A percentile compares a stretch with the other conserved stretches of the same genome.
Evolutionary conservation across 1,140 invertebrate genomes (phyloP).

Genomic region (Probaryconus sp.): DNA sequence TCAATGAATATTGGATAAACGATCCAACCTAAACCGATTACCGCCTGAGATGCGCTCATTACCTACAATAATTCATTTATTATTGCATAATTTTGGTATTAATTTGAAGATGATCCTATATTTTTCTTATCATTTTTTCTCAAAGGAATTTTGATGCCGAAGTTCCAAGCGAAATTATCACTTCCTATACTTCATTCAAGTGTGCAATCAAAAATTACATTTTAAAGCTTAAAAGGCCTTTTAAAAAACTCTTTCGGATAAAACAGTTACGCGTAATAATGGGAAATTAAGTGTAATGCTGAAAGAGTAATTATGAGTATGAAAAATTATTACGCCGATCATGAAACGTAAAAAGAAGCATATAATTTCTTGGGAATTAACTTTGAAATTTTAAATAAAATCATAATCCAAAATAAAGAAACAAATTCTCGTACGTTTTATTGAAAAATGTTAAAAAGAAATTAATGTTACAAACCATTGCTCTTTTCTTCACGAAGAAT

Average conservation of each 20-base stretch:
- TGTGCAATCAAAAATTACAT: constrained; percentile 18
- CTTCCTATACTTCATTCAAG: constrained; percentile 33
- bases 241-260: constrained; percentile 3
- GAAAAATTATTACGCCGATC: not conserved
- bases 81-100: too few relatives aligned
- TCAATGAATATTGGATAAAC: constrained; percentile 72
- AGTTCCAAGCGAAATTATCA: constrained; percentile 11
- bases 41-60: constrained; percentile 72
- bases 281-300: constrained; percentile 14
- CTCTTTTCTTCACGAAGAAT: constrained; percentile 74
- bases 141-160: too few relatives aligned
- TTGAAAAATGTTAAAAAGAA: too few relatives aligned
- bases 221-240: constrained; percentile 8
- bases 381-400: constrained; percentile 12
- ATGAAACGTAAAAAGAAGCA: not conserved
- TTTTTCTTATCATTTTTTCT: constrained; percentile 3
- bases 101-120: too few relatives aligned
- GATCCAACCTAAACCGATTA: constrained; percentile 72
- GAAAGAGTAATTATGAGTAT: constrained; percentile 26
- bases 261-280: constrained; percentile 26
- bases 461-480: constrained; percentile 66
- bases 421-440: too few relatives aligned
- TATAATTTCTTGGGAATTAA: constrained; percentile 11
- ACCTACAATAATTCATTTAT: too few relatives aligned
- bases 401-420: too few relatives aligned